Percentiles rank a stretch among this genome's conserved stretches.
These are phyloP conservation scores for Marmota monax DNA, from an alignment of 2,113 vertebrate species.

Conservation along the genomic window DNA sequence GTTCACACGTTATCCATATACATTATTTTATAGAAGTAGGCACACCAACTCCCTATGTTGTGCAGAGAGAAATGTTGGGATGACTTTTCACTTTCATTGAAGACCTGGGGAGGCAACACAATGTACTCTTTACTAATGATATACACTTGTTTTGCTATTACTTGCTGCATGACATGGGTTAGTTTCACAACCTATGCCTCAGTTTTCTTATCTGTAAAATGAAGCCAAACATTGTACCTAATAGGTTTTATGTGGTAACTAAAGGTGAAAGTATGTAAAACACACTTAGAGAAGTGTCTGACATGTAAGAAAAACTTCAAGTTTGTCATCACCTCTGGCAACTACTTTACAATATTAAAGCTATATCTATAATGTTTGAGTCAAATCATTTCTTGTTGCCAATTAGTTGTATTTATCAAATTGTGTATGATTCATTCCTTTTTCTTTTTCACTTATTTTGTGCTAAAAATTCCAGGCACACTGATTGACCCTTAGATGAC, in stretches of 20 bases:
- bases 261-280: neutral
- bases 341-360: neutral
- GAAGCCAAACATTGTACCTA: neutral
- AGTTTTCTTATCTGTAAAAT: constrained; percentile 22
- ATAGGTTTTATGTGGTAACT: neutral
- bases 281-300: neutral
- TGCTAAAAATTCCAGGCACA: neutral
- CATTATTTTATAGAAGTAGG: neutral
- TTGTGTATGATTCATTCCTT: neutral
- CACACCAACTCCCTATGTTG: neutral
- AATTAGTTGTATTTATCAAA: neutral
- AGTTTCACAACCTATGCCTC: neutral
- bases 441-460: constrained; percentile 14
- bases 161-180: neutral
- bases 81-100: neutral
- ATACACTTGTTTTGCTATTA: neutral
- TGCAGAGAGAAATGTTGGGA: neutral
- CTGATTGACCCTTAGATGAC: neutral
- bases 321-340: neutral
- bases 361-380: neutral
- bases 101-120: neutral
- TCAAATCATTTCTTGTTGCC: neutral
- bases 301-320: neutral
- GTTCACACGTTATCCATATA: neutral
- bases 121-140: neutral